These are phyloP conservation scores for Tiliqua scincoides DNA, from an alignment of 2,113 vertebrate genomes.

Conservation along the genomic window DNA sequence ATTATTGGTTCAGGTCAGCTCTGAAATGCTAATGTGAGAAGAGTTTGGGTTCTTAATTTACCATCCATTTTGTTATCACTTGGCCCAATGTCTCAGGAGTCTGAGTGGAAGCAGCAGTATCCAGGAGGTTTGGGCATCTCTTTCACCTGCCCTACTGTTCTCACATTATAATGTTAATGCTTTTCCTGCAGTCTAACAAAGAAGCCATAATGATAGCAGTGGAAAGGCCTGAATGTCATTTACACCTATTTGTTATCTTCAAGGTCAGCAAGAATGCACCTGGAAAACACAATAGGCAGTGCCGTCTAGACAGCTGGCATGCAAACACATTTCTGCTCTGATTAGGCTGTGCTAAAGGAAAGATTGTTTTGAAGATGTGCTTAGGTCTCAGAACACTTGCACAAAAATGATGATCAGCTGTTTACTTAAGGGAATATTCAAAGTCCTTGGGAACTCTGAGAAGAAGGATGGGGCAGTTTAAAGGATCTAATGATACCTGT, in stretches of 20 bases:
- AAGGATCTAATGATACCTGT: slow-evolving; percentile 14
- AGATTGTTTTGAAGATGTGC: slow-evolving; percentile 29
- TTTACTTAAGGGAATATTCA: slow-evolving; percentile 36
- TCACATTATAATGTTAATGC: slow-evolving; percentile 59
- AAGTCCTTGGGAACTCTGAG: slow-evolving; percentile 45
- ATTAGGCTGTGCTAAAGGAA: slow-evolving; percentile 53
- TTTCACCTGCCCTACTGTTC: slow-evolving; percentile 49
- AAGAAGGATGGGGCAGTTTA: slow-evolving; percentile 29
- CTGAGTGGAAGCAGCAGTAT: slow-evolving; percentile 54
- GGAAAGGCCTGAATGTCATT: slow-evolving; percentile 64
- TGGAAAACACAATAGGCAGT: slow-evolving; percentile 51
- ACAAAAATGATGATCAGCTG: slow-evolving; percentile 32
- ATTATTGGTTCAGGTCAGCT: slow-evolving; percentile 35
- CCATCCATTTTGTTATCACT: slow-evolving; percentile 58
- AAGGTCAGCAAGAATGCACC: slow-evolving; percentile 67
- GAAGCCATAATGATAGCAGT: slow-evolving; percentile 53
- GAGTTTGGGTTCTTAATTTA: slow-evolving; percentile 53
- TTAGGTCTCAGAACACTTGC: slow-evolving; percentile 10
- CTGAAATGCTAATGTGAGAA: slow-evolving; percentile 46
- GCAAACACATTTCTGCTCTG: slow-evolving; percentile 34
- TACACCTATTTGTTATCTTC: slow-evolving; percentile 67
- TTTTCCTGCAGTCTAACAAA: slow-evolving; percentile 60
- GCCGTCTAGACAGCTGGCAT: slow-evolving; percentile 36
- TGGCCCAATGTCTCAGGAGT: slow-evolving; percentile 46
- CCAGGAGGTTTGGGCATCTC: slow-evolving; percentile 57